phyloP scores from a whole-genome alignment of 2,113 vertebrate species.

The Ginglymostoma cirratum region DNA sequence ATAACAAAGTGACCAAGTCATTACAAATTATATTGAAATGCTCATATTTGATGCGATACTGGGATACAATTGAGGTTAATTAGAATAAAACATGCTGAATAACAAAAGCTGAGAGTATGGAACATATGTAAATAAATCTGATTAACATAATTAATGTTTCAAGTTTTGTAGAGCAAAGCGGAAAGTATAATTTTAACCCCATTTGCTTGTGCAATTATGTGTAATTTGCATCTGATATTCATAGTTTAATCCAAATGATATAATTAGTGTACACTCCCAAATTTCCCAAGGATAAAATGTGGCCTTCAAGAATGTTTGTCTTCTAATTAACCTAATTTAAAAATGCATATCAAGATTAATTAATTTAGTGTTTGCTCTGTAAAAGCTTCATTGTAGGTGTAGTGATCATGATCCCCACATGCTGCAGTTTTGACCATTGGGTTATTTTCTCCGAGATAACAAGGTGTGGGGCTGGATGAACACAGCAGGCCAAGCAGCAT shows the following conservation, averaged over 20 bases:
- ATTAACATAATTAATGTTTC: conserved; percentile 21
- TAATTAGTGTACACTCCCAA: not conserved
- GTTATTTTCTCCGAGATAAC: not conserved
- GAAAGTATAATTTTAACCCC: conserved; percentile 5
- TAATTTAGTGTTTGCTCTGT: not conserved
- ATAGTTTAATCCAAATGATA: not conserved
- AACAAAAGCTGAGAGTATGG: not conserved
- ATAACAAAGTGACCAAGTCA: not conserved
- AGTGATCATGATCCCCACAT: not conserved
- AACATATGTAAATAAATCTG: not conserved
- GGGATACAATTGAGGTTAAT: not conserved
- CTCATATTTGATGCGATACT: not conserved
- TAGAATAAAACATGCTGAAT: not conserved
- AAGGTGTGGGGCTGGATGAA: no score
- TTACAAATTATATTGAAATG: not conserved
- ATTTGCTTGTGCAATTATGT: conserved; percentile 17
- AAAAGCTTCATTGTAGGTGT: not conserved
- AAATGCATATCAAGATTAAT: not conserved
- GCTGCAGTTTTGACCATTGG: not conserved
- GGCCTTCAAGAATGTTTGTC: not conserved
- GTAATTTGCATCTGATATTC: not conserved
- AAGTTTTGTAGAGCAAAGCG: not conserved
- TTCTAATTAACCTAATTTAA: conserved; percentile 12
- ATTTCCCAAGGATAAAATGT: not conserved
- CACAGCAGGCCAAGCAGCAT: no score